Percentiles rank a stretch among this genome's conserved stretches.
phyloP scores from a whole-genome alignment of 2,113 vertebrate species.

The human region GRCh38 chr4:93268501-93269000 shows the following conservation, averaged over 20 bases:
- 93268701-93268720: background rate
- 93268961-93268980: constrained; percentile 11
- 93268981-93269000: constrained; percentile 35
- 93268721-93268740: constrained; percentile 22
- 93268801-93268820: constrained; percentile 25
- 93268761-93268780: background rate
- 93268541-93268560: background rate
- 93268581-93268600: constrained; percentile 10
- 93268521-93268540: background rate
- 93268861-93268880: background rate
- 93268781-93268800: background rate
- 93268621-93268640: background rate
- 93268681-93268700: background rate
- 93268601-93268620: background rate
- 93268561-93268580: background rate
- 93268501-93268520: background rate
- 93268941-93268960: constrained; percentile 15
- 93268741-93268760: background rate
- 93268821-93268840: background rate
- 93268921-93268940: background rate
- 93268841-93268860: background rate
- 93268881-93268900: background rate
- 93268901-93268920: background rate
- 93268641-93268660: constrained; percentile 33
- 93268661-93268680: background rate